Evolutionary conservation across 2,113 vertebrate species (phyloP).

Genomic region (Tyrannus savana): DNA sequence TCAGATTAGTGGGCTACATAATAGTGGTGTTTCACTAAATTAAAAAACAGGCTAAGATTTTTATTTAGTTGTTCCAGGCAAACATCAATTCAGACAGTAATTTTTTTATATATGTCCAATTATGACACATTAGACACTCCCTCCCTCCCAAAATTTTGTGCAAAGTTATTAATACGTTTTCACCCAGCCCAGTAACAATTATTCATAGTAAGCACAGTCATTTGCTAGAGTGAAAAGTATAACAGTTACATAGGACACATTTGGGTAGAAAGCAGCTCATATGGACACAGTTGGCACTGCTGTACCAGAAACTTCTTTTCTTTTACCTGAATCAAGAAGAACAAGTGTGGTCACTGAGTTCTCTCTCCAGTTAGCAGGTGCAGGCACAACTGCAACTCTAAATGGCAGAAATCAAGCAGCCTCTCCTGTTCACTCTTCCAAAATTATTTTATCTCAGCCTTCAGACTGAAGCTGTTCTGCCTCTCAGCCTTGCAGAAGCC

Average conservation of each 20-base stretch:
- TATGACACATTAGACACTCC: not conserved
- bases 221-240: accelerated
- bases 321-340: not conserved
- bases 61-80: not conserved
- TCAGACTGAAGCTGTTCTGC: not conserved
- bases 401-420: not conserved
- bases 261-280: not conserved
- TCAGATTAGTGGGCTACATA: not conserved
- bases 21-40: not conserved
- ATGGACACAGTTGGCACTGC: not conserved
- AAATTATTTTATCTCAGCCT: not conserved
- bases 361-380: not conserved
- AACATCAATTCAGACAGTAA: not conserved
- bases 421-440: not conserved
- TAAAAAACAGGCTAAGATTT: not conserved
- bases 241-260: accelerated
- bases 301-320: not conserved
- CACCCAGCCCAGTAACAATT: not conserved
- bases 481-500: not conserved
- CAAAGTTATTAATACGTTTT: not conserved
- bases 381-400: not conserved
- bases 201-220: not conserved
- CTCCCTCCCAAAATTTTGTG: not conserved
- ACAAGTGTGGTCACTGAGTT: not conserved
- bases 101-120: not conserved